Percentiles rank a stretch among this genome's conserved stretches.
These are phyloP conservation scores for Alloplasta piceator DNA, from an alignment of 2,888 invertebrate species.

Conservation along the genomic window DNA sequence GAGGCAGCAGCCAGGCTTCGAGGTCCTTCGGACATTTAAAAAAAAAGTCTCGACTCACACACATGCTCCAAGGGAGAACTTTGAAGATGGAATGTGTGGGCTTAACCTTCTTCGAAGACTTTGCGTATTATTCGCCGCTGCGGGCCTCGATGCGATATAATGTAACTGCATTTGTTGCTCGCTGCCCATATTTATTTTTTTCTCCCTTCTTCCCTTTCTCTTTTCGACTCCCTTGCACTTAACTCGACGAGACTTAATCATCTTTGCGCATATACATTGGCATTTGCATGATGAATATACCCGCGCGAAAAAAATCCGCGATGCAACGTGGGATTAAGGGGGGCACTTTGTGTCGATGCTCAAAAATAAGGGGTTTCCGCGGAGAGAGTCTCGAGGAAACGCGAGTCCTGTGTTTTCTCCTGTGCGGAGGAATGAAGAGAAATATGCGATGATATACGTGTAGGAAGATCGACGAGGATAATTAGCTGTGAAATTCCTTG, in stretches of 20 bases:
- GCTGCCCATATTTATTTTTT: neutral
- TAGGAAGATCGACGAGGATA: conserved; percentile 51
- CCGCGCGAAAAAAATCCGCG: too few relatives aligned
- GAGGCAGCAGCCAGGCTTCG: conserved; percentile 7
- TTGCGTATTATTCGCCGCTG: neutral
- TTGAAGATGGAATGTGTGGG: conserved; percentile 36
- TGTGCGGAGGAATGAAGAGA: neutral
- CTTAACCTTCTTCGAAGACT: conserved; percentile 3
- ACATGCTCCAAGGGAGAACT: conserved; percentile 23
- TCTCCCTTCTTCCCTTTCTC: neutral
- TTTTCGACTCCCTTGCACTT: conserved; percentile 27
- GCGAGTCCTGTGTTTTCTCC: too few relatives aligned
- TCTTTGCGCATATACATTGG: conserved; percentile 18
- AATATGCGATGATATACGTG: conserved; percentile 12
- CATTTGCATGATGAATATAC: neutral
- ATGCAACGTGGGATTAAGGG: too few relatives aligned
- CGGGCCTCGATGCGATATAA: neutral
- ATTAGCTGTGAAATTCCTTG: conserved; percentile 57
- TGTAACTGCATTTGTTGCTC: conserved; percentile 30
- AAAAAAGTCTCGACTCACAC: neutral
- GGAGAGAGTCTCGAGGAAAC: too few relatives aligned
- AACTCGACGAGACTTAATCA: conserved; percentile 50
- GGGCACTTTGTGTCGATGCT: too few relatives aligned
- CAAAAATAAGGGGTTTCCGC: too few relatives aligned
- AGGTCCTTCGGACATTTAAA: neutral